Evolutionary conservation across 2,113 vertebrate species (phyloP).

Genomic region (Pitta sordida): DNA sequence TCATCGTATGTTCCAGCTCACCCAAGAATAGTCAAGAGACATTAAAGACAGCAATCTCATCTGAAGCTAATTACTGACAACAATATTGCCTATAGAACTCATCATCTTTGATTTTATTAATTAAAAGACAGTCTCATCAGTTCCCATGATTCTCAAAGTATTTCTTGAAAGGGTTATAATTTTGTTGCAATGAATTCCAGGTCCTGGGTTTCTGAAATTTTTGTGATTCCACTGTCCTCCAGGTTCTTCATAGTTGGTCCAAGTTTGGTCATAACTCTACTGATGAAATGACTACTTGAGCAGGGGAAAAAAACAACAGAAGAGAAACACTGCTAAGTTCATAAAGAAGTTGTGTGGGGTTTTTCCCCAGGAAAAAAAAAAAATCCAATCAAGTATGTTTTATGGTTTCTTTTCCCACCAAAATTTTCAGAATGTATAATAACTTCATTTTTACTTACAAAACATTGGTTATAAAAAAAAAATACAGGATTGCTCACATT

Average conservation of each 20-base stretch:
- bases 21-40: conserved; percentile 28
- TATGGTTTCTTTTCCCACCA: neutral
- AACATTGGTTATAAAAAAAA: neutral
- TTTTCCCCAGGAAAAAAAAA: neutral
- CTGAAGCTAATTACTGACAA: conserved; percentile 57
- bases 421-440: neutral
- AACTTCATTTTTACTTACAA: neutral
- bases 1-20: conserved; percentile 19
- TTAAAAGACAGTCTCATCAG: conserved; percentile 30
- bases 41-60: conserved; percentile 51
- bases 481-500: neutral
- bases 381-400: neutral
- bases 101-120: conserved; percentile 49
- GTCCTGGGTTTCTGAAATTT: neutral
- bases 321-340: neutral
- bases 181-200: conserved; percentile 2
- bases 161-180: conserved; percentile 23
- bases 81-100: conserved; percentile 39
- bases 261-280: neutral
- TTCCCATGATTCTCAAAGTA: conserved; percentile 48
- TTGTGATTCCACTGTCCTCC: neutral
- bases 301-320: neutral
- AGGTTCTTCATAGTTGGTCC: neutral
- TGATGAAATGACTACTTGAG: neutral
- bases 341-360: neutral